Base-by-base conservation (phyloP, 2,797 vertebrate genomes). In the Onychomys torridus region DNA sequence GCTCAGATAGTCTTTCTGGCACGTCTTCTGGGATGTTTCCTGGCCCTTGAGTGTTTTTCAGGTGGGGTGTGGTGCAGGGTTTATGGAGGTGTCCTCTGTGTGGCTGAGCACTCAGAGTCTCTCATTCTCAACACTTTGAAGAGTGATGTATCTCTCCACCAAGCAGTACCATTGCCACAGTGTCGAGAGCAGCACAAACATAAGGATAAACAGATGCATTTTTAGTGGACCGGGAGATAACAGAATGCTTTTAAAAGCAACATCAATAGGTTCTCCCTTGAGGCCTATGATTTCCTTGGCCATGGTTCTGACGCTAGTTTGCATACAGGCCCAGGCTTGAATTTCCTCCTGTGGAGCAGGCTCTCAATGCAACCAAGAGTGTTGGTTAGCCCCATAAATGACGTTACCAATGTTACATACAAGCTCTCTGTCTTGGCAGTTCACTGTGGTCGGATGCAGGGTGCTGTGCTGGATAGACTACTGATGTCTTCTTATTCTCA, bases 191-290 rank as follows among this genome's bases (percentile, higher is more conserved):
- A 67, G 32, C 19, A 85, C 11, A n/a, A 25, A 52, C 13, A 5
- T 67, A 1, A 3, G 3, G 32, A 52, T 25, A 0, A 2, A 52
- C 23, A 9, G 3, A 1, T 23, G 63, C 9, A 19, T n/a, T 4
- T 49, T 67, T 52, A 69, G 43, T 32, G 32, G 43, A 49, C 1
- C n/a, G 10, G 19, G 11, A 25, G 43, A 1, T 52, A n/a, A 67
- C 2, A 2, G 9, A 8, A 6, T 10, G 17, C 23, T 49, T 49
- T 46, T 4, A 7, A 16, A 69, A 40, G 4, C 0, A 40, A 4
- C 0, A 52, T 6, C 13, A 69, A 27, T 13, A 49, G 19, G 43
- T 85, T 34, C 9, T n/a, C 6, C 61, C 11, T 1, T 34, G 23
- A 21, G 29, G 11, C 61, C 19, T n/a, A n/a, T n/a, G 12, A 14